Conservation (phyloP, 2,888 invertebrate genomes). For the Diarsia dahlii region DNA sequence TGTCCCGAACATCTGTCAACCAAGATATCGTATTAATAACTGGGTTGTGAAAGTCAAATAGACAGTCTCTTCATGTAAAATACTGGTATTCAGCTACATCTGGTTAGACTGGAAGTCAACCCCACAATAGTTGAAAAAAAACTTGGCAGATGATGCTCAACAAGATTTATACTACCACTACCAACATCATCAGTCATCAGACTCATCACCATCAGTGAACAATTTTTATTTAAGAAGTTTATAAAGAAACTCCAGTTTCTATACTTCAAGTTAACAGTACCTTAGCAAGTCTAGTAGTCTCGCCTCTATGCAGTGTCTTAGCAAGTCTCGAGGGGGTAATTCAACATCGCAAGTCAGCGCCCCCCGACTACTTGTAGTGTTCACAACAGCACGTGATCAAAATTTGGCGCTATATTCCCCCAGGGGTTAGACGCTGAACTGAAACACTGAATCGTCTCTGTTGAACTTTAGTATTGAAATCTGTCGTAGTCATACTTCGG, state of each 20-base stretch:
- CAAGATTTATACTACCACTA: neutral
- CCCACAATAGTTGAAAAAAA: too few species aligned
- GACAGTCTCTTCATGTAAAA: too few species aligned
- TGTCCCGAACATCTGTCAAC: too few species aligned
- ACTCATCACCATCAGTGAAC: too few species aligned
- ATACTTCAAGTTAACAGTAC: neutral
- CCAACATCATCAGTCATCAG: neutral
- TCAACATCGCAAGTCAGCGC: constrained; percentile 1
- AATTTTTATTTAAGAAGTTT: neutral
- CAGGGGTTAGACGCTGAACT: neutral
- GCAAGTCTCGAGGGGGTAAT: neutral
- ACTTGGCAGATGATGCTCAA: neutral
- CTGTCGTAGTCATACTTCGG: neutral
- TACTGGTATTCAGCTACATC: too few species aligned
- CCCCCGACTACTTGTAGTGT: neutral
- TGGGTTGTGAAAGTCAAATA: too few species aligned
- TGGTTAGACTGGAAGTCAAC: too few species aligned
- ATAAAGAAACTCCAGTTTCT: neutral
- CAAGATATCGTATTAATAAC: too few species aligned
- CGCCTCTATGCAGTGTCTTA: neutral
- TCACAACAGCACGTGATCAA: constrained; percentile 17
- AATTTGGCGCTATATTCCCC: neutral
- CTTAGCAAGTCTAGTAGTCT: neutral
- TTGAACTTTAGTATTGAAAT: neutral
- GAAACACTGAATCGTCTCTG: neutral